A percentile compares a stretch with the other conserved stretches of the same genome.
Conservation (phyloP, 2,888 invertebrate genomes). For the Dinocampus coccinellae region DNA sequence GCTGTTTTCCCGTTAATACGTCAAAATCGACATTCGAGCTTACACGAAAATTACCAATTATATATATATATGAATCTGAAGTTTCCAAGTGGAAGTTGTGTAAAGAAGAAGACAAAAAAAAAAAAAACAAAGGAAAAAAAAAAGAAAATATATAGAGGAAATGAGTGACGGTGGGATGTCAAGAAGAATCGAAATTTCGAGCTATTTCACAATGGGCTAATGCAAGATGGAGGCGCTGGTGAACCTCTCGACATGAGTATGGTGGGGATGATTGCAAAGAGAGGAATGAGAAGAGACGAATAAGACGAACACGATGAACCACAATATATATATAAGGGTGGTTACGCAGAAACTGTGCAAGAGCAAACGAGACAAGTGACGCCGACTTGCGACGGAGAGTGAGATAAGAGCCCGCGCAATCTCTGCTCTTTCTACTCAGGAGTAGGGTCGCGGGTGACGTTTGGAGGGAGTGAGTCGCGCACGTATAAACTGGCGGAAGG, state of each 20-base stretch:
- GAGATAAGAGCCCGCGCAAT: conserved; percentile 63
- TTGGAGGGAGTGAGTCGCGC: not conserved
- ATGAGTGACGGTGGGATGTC: not conserved
- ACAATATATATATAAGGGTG: conserved; percentile 13
- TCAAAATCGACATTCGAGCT: no score
- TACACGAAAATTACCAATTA: no score
- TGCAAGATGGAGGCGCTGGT: conserved; percentile 44
- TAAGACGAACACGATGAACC: conserved; percentile 3
- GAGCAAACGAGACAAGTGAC: conserved; percentile 31
- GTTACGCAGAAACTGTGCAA: conserved; percentile 13
- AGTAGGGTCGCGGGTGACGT: conserved; percentile 31
- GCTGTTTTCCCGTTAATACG: no score
- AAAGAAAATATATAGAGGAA: no score
- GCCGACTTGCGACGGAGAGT: conserved; percentile 30
- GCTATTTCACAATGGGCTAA: conserved; percentile 30
- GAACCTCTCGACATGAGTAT: conserved; percentile 28
- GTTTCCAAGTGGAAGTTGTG: no score
- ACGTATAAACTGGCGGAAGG: conserved; percentile 48
- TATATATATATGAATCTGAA: no score
- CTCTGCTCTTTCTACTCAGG: conserved; percentile 51
- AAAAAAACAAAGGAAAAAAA: no score
- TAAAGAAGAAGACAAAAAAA: conserved; percentile 50
- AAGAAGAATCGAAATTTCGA: conserved; percentile 29
- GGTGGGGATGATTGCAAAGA: conserved; percentile 6
- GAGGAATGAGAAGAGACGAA: conserved; percentile 23